Conservation (phyloP, 2,797 vertebrate species). For the Gastrophryne carolinensis region DNA sequence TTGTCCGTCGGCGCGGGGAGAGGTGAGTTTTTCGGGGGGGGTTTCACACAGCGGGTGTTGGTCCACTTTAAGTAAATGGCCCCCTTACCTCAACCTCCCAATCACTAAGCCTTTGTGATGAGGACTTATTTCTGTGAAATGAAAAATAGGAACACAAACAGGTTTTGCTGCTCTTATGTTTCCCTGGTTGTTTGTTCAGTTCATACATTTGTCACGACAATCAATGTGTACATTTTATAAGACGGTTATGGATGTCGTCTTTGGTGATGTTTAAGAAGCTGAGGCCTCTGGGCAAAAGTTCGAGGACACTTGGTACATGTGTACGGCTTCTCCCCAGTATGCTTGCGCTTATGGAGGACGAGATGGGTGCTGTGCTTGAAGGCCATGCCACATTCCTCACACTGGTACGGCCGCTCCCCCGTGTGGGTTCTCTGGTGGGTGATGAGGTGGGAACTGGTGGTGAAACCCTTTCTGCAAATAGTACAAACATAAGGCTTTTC, state of each 20-base stretch:
- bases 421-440: constrained; percentile 57
- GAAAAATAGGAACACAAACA: too few relatives aligned
- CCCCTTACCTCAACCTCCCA: too few relatives aligned
- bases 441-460: constrained; percentile 52
- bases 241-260: background rate
- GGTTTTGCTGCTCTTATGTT: too few relatives aligned
- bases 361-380: constrained; percentile 64
- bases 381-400: constrained; percentile 61
- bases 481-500: constrained; percentile 54
- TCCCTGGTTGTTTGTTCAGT: too few relatives aligned
- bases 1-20: too few relatives aligned
- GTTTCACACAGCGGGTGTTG: too few relatives aligned
- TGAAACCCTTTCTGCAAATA: constrained; percentile 52
- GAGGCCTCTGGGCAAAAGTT: constrained; percentile 32
- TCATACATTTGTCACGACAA: too few relatives aligned
- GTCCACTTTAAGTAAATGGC: too few relatives aligned
- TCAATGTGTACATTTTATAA: too few relatives aligned
- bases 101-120: too few relatives aligned
- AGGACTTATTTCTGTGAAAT: too few relatives aligned
- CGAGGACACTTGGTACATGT: constrained; percentile 51
- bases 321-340: constrained; percentile 60
- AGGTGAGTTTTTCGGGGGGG: too few relatives aligned
- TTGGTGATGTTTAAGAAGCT: constrained; percentile 18
- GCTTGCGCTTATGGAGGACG: constrained; percentile 62
- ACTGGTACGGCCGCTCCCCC: constrained; percentile 60